Evolutionary conservation across 2,888 invertebrate species (phyloP).

Genomic region (Creontiades dilutus): DNA sequence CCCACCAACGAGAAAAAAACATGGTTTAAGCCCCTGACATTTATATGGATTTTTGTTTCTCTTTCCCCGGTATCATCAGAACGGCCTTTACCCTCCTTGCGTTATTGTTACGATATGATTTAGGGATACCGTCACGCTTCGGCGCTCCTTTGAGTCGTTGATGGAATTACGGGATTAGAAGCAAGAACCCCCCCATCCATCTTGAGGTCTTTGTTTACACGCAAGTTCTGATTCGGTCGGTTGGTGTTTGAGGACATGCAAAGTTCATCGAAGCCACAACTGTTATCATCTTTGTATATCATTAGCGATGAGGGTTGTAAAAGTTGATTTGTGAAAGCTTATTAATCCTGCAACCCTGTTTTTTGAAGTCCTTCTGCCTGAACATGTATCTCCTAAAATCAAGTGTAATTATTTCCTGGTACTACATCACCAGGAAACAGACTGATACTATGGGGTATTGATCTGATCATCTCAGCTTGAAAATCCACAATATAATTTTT

Average conservation of each 20-base stretch:
- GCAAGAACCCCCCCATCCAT: neutral
- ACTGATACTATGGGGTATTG: too few relatives aligned
- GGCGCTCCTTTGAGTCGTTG: slow-evolving; percentile 43
- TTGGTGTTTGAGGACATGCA: neutral
- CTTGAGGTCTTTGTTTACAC: slow-evolving; percentile 42
- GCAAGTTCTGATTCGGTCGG: slow-evolving; percentile 7
- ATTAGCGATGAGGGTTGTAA: too few relatives aligned
- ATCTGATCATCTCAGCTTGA: too few relatives aligned
- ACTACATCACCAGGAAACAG: too few relatives aligned
- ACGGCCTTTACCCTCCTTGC: neutral
- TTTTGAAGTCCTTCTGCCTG: too few relatives aligned
- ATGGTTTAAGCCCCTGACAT: slow-evolving; percentile 41
- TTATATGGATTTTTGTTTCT: slow-evolving; percentile 45
- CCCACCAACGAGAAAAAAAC: slow-evolving; percentile 15
- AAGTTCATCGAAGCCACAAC: neutral
- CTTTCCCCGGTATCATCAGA: neutral
- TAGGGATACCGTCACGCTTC: slow-evolving; percentile 43
- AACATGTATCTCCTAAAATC: too few relatives aligned
- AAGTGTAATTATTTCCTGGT: too few relatives aligned
- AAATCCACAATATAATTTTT: too few relatives aligned
- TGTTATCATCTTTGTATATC: too few relatives aligned
- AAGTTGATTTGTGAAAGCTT: too few relatives aligned
- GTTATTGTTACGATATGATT: slow-evolving; percentile 60
- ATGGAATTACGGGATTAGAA: slow-evolving; percentile 45
- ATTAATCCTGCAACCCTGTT: too few relatives aligned